Conservation (phyloP, 2,888 invertebrate species). For the Antitype chi region DNA sequence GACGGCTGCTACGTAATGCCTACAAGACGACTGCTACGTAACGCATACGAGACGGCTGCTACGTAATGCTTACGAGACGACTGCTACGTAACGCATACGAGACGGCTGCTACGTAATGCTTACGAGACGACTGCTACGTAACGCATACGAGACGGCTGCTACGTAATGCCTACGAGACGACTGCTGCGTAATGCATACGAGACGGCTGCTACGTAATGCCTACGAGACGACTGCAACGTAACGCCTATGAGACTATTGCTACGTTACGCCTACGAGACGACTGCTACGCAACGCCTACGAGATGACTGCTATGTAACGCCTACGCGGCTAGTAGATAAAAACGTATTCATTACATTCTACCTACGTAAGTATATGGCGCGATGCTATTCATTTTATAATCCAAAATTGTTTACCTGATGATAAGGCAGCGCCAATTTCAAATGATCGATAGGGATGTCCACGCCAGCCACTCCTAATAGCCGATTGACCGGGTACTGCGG, state of each 20-base stretch:
- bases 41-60: no score
- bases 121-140: neutral
- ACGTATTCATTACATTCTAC: neutral
- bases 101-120: neutral
- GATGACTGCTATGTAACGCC: neutral
- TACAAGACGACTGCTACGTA: neutral
- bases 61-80: no score
- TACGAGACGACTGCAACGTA: neutral
- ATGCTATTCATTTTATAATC: slow-evolving; percentile 12
- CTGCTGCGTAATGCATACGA: no score
- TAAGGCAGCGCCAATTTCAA: slow-evolving; percentile 84
- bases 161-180: neutral
- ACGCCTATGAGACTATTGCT: neutral
- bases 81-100: neutral
- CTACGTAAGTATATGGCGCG: neutral
- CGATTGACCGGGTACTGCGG: slow-evolving; percentile 85
- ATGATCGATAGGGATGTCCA: slow-evolving; percentile 87
- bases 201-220: no score
- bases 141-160: no score
- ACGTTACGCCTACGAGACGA: neutral
- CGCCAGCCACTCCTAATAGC: slow-evolving; percentile 85
- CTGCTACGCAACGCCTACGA: neutral
- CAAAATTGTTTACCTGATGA: slow-evolving; percentile 76
- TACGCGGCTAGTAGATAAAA: neutral
- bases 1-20: neutral